Conservation (phyloP, 2,113 vertebrate genomes). For the Sphaerodactylus townsendi region DNA sequence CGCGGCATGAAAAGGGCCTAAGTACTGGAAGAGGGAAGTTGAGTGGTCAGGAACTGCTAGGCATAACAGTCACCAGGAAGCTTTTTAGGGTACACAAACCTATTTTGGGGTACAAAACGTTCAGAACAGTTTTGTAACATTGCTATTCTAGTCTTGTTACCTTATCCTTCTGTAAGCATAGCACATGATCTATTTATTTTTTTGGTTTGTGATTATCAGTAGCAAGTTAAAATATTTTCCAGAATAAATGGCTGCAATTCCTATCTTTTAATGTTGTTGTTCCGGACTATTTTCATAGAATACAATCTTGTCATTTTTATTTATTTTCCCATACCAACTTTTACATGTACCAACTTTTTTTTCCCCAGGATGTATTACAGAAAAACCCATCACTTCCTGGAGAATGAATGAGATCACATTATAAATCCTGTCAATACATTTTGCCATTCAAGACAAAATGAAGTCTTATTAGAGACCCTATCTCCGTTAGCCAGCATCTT, state of each 20-base stretch:
- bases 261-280: neutral
- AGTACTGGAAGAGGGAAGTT: neutral
- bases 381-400: neutral
- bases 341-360: neutral
- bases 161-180: neutral
- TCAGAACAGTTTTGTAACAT: neutral
- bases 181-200: neutral
- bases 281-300: neutral
- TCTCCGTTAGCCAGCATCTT: neutral
- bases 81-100: neutral
- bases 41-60: neutral
- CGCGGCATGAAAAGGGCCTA: too few relatives aligned
- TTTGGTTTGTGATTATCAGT: neutral
- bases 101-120: neutral
- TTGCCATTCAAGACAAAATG: slow-evolving; percentile 13
- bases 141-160: neutral
- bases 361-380: neutral
- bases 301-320: neutral
- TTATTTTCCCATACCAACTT: neutral
- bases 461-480: neutral
- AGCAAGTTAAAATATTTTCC: neutral
- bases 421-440: slow-evolving; percentile 9
- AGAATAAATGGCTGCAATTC: neutral
- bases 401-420: slow-evolving; percentile 7
- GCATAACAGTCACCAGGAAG: neutral